Percentiles rank a stretch among this genome's conserved stretches.
Evolutionary conservation across 2,888 invertebrate genomes (phyloP).

Genomic region (Drosophila kokeensis): DNA sequence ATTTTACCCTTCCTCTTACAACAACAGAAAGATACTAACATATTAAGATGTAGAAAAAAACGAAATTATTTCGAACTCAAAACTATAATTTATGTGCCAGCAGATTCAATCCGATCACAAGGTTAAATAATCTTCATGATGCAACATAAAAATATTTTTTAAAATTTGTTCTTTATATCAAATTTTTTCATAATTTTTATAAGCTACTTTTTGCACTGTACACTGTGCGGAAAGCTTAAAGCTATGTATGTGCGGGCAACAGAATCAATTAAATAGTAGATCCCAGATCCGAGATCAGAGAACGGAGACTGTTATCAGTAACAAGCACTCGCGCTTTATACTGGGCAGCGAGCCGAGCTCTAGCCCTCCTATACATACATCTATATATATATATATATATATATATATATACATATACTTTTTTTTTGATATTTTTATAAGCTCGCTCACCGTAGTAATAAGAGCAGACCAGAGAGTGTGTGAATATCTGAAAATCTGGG

Average conservation of each 20-base stretch:
- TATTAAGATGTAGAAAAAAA: background rate
- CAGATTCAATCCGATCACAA: background rate
- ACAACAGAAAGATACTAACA: background rate
- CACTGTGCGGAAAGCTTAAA: slow-evolving; percentile 20
- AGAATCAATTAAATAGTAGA: slow-evolving; percentile 2
- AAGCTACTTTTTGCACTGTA: background rate
- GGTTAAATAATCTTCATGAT: background rate
- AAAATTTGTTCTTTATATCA: background rate
- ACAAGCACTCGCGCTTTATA: slow-evolving; percentile 27
- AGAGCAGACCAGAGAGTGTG: slow-evolving; percentile 31
- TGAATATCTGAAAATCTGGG: slow-evolving; percentile 30
- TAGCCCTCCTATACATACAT: slow-evolving; percentile 4
- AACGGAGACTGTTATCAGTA: slow-evolving; percentile 28
- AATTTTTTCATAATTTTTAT: background rate
- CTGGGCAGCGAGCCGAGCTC: slow-evolving; percentile 26
- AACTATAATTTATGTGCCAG: background rate
- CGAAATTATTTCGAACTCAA: background rate
- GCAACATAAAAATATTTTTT: background rate
- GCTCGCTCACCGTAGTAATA: slow-evolving; percentile 45
- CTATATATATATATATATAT: background rate
- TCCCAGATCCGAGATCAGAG: slow-evolving; percentile 8
- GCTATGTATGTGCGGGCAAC: background rate
- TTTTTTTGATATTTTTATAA: slow-evolving; percentile 39
- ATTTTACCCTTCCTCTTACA: background rate
- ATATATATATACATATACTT: background rate